Conservation (phyloP, 2,888 invertebrate species). For the Exocentrus adspersus region DNA sequence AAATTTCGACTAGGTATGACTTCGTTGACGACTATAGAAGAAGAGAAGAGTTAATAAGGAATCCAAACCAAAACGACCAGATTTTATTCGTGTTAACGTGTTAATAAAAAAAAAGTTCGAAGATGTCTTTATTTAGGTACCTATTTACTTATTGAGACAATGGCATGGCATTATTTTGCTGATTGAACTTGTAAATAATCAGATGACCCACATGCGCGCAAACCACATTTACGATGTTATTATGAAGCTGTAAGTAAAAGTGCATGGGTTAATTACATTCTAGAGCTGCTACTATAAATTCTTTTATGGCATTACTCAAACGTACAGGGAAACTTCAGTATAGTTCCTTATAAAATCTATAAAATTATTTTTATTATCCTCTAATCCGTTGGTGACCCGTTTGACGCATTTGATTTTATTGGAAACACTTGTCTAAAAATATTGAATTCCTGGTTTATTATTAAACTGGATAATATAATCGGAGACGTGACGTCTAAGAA, state of each 20-base stretch:
- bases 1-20: no score
- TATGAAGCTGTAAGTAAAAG: conserved; percentile 1
- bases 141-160: no score
- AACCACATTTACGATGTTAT: neutral
- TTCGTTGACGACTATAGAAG: no score
- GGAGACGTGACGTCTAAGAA: neutral
- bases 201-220: no score
- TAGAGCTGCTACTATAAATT: neutral
- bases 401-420: neutral
- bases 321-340: neutral
- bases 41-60: no score
- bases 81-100: neutral
- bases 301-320: neutral
- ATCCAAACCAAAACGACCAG: no score
- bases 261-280: neutral
- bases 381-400: neutral
- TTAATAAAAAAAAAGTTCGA: no score
- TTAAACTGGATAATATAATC: no score
- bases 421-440: neutral
- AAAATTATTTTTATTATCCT: no score
- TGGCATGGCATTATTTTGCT: no score
- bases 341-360: neutral
- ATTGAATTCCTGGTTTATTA: neutral
- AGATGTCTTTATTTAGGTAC: no score
- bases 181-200: no score